phyloP scores from a whole-genome alignment of 2,888 invertebrate species.

The Watsonalla binaria region DNA sequence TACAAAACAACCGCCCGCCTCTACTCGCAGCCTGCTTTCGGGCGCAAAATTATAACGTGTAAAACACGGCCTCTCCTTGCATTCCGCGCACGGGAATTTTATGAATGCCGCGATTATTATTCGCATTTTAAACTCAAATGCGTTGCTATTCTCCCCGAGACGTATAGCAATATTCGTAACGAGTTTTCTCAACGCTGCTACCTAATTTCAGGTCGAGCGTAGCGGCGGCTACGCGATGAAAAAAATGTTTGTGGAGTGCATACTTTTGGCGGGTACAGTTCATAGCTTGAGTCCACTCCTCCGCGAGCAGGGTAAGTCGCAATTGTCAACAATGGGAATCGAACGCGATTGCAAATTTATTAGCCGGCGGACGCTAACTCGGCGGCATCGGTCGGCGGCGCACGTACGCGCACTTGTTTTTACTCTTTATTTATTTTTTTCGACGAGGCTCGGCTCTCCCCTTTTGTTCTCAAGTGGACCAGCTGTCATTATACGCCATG shows the following conservation, averaged over 20 bases:
- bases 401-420: constrained; percentile 69
- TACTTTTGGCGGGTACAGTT: constrained; percentile 24
- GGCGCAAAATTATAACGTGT: constrained; percentile 77
- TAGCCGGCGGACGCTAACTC: constrained; percentile 54
- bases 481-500: constrained; percentile 80
- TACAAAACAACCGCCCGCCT: constrained; percentile 66
- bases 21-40: constrained; percentile 68
- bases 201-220: constrained; percentile 72
- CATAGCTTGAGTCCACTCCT: constrained; percentile 44
- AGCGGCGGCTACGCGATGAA: constrained; percentile 27
- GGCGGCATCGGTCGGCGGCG: constrained; percentile 43
- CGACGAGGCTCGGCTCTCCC: constrained; percentile 74
- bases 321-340: constrained; percentile 52
- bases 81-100: constrained; percentile 75
- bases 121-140: constrained; percentile 78
- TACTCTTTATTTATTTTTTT: constrained; percentile 75
- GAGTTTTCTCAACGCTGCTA: constrained; percentile 72
- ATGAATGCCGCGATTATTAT: constrained; percentile 77
- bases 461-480: constrained; percentile 80
- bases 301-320: constrained; percentile 38
- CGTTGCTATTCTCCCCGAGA: constrained; percentile 72
- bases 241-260: constrained; percentile 27
- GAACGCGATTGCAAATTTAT: constrained; percentile 76
- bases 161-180: constrained; percentile 76
- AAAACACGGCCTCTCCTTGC: constrained; percentile 74